Percentiles rank a stretch among this genome's conserved stretches.
phyloP scores from a whole-genome alignment of 2,797 vertebrate genomes.

The Cossypha caffra region DNA sequence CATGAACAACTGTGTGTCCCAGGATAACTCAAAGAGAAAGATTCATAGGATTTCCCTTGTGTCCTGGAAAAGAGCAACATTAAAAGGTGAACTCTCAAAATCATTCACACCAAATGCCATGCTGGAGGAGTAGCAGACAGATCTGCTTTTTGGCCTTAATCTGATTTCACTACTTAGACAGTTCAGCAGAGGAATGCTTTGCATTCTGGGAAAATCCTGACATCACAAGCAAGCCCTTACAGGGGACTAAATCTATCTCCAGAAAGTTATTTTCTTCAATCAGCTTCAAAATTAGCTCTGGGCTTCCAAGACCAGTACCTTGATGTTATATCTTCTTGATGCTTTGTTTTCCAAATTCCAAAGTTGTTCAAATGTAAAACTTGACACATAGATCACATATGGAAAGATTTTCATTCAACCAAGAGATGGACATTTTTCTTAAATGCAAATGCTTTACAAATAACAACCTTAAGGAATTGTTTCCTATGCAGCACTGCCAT shows the following conservation, averaged over 20 bases:
- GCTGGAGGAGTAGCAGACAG: not conserved
- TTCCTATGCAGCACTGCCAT: not conserved
- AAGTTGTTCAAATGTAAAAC: not conserved
- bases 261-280: not conserved
- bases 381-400: not conserved
- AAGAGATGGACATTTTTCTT: not conserved
- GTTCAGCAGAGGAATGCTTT: not conserved
- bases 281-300: not conserved
- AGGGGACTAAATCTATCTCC: not conserved
- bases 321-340: not conserved
- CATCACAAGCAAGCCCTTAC: not conserved
- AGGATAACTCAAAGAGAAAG: not conserved
- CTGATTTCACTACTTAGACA: not conserved
- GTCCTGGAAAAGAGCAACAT: not conserved
- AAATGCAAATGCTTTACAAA: not conserved
- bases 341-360: not conserved
- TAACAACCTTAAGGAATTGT: not conserved
- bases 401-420: not conserved
- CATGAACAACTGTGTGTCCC: not conserved
- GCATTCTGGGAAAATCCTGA: not conserved
- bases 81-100: not conserved
- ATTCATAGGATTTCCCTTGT: not conserved
- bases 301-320: not conserved
- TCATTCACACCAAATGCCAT: not conserved
- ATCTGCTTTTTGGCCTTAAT: not conserved